These are phyloP conservation scores for Plodia interpunctella DNA, from an alignment of 1,140 invertebrate species.

Conservation along the genomic window DNA sequence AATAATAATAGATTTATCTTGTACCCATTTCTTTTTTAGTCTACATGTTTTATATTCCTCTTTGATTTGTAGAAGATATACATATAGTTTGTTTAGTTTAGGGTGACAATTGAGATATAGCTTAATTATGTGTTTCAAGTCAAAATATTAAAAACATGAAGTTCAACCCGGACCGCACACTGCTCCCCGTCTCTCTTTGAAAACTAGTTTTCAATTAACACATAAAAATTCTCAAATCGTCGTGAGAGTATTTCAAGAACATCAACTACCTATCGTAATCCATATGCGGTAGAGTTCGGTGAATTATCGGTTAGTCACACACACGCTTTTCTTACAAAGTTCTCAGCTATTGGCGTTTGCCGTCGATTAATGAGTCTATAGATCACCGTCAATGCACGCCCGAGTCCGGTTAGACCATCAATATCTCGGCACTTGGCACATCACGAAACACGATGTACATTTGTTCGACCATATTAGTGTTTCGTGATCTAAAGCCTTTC, in stretches of 20 bases:
- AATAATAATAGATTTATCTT: background rate
- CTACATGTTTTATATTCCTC: no score
- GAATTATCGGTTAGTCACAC: conserved; percentile 1
- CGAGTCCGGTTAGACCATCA: conserved; percentile 21
- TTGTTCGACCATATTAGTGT: background rate
- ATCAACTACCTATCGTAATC: background rate
- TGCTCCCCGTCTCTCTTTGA: no score
- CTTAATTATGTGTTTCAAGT: no score
- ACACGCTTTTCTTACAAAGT: conserved; percentile 7
- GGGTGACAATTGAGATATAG: no score
- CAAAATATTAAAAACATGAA: no score
- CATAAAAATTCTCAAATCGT: background rate
- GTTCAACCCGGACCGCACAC: no score
- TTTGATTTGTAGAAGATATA: no score
- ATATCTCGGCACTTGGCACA: conserved; percentile 13
- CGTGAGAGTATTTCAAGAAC: background rate
- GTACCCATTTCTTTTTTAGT: no score
- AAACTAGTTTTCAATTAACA: background rate
- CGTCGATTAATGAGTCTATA: conserved; percentile 32
- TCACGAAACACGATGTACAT: background rate
- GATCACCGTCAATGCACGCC: conserved; percentile 26
- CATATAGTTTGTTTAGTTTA: no score
- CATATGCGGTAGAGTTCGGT: background rate
- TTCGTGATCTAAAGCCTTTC: background rate
- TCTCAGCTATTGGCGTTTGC: conserved; percentile 15